Evolutionary conservation across 2,888 invertebrate species (phyloP).

Genomic region (Barypeithes pellucidus): DNA sequence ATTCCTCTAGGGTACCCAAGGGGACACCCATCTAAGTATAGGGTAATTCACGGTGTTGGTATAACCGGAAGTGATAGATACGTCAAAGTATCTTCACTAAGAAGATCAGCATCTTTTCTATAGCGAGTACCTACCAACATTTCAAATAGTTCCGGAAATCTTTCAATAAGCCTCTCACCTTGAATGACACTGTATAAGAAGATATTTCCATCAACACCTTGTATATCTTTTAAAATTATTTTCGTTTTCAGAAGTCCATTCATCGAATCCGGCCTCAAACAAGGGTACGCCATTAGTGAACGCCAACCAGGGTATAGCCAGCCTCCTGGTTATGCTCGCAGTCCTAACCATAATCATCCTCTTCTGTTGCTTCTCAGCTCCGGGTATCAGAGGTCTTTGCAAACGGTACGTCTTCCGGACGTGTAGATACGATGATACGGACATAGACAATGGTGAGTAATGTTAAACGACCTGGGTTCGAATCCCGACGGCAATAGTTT

Average conservation of each 20-base stretch:
- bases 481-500: not conserved
- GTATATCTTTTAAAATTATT: not conserved
- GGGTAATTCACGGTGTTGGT: too few relatives aligned
- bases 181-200: too few relatives aligned
- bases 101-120: too few relatives aligned
- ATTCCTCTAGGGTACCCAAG: too few relatives aligned
- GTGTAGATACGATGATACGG: slow-evolving; percentile 71
- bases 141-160: too few relatives aligned
- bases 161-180: too few relatives aligned
- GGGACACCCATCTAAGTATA: too few relatives aligned
- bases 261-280: slow-evolving; percentile 22
- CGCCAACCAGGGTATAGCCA: slow-evolving; percentile 71
- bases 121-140: too few relatives aligned
- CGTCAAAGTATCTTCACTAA: too few relatives aligned
- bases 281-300: slow-evolving; percentile 37
- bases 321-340: slow-evolving; percentile 74
- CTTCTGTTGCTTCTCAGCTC: slow-evolving; percentile 76
- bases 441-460: slow-evolving; percentile 64
- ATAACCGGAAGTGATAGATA: too few relatives aligned
- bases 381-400: slow-evolving; percentile 73
- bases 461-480: not conserved
- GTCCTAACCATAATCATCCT: slow-evolving; percentile 74
- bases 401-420: slow-evolving; percentile 69
- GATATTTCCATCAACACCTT: not conserved
- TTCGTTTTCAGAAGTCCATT: slow-evolving; percentile 31